phyloP scores from a whole-genome alignment of 1,140 invertebrate species.

The Phortica variegata region DNA sequence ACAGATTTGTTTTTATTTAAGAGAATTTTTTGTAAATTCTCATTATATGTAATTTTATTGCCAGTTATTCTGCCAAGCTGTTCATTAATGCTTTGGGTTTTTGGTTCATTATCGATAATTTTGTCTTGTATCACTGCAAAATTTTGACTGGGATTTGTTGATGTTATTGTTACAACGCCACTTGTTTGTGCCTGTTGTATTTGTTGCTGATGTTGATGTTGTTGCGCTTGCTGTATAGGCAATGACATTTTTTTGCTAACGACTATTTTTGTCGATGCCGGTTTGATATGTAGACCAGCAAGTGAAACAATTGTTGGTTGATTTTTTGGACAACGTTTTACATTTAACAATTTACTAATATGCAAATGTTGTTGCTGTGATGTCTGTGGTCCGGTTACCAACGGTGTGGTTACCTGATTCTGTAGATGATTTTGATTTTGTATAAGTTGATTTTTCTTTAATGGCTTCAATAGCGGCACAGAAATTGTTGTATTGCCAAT shows the following conservation, averaged over 20 bases:
- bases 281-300: constrained; percentile 46
- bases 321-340: constrained; percentile 37
- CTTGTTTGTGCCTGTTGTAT: constrained; percentile 42
- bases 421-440: constrained; percentile 23
- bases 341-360: constrained; percentile 38
- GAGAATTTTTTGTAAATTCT: constrained; percentile 37
- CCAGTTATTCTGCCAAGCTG: not conserved
- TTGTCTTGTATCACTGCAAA: constrained; percentile 33
- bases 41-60: constrained; percentile 23
- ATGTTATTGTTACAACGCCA: constrained; percentile 50
- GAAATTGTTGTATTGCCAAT: constrained; percentile 65
- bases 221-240: constrained; percentile 41
- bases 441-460: constrained; percentile 22
- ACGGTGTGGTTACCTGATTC: constrained; percentile 20
- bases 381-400: constrained; percentile 11
- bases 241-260: constrained; percentile 45
- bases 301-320: constrained; percentile 46
- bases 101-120: constrained; percentile 1
- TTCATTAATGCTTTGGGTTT: constrained; percentile 6
- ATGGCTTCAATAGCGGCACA: constrained; percentile 62
- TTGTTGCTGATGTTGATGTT: constrained; percentile 50
- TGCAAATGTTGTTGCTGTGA: constrained; percentile 25
- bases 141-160: constrained; percentile 56
- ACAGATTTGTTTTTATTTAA: constrained; percentile 34
- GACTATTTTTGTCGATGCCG: constrained; percentile 45